phyloP scores from a whole-genome alignment of 2,113 vertebrate genomes.

The Leptodactylus fuscus region DNA sequence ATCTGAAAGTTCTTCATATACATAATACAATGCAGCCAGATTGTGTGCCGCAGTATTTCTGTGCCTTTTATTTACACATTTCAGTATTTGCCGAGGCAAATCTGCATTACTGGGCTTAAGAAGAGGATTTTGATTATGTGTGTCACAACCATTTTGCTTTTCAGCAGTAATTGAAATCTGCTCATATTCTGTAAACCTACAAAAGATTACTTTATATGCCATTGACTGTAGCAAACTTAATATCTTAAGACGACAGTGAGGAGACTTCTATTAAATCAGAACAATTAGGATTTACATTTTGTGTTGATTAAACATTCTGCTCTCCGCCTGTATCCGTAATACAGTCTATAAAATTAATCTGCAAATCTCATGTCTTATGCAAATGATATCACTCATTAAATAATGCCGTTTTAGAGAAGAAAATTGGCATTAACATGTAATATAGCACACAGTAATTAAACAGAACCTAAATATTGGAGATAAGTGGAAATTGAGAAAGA shows the following conservation, averaged over 20 bases:
- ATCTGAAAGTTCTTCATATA: neutral
- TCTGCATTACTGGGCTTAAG: slow-evolving; percentile 34
- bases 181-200: slow-evolving; percentile 33
- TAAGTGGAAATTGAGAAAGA: neutral
- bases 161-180: slow-evolving; percentile 36
- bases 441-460: neutral
- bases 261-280: slow-evolving; percentile 20
- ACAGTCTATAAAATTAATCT: neutral
- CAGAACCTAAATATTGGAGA: neutral
- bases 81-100: slow-evolving; percentile 9
- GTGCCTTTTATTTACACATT: slow-evolving; percentile 24
- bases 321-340: neutral
- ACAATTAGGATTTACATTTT: slow-evolving; percentile 20
- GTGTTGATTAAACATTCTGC: slow-evolving; percentile 8
- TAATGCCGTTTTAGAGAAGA: neutral
- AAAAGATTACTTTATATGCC: slow-evolving; percentile 31
- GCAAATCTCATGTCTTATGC: neutral
- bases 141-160: slow-evolving; percentile 43
- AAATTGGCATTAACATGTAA: neutral
- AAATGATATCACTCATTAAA: slow-evolving; percentile 5
- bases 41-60: neutral
- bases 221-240: slow-evolving; percentile 13
- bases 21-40: neutral
- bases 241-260: neutral
- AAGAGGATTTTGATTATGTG: slow-evolving; percentile 26